Evolutionary conservation across 2,888 invertebrate species (phyloP).

Genomic region (Microplitis manilae): DNA sequence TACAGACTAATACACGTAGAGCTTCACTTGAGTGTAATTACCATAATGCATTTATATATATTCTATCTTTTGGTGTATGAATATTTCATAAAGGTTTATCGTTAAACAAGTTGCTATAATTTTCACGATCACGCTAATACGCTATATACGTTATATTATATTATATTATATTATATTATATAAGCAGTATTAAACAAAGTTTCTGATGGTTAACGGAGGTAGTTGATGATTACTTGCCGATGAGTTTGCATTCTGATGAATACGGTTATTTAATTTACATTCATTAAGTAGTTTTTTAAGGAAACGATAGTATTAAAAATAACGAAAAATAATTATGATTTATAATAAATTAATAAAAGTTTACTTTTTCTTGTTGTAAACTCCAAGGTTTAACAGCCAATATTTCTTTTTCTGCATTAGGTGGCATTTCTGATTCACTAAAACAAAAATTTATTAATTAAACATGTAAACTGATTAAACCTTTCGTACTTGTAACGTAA

Average conservation of each 20-base stretch:
- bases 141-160: background rate
- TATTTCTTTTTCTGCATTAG: conserved; percentile 70
- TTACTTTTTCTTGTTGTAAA: conserved; percentile 68
- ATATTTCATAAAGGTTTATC: conserved; percentile 49
- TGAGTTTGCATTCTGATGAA: conserved; percentile 39
- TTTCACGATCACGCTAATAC: conserved; percentile 38
- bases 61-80: conserved; percentile 31
- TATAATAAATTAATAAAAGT: conserved; percentile 19
- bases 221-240: conserved; percentile 33
- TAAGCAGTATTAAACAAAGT: conserved; percentile 33
- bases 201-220: conserved; percentile 6
- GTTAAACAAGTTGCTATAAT: conserved; percentile 44
- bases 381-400: conserved; percentile 66
- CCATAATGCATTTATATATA: no score
- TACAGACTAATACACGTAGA: no score
- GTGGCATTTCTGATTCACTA: conserved; percentile 71
- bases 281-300: no score
- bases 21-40: no score
- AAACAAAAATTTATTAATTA: conserved; percentile 51
- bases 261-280: conserved; percentile 19
- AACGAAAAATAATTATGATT: background rate
- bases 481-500: no score
- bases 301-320: background rate
- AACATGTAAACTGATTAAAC: no score
- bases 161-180: no score